Evolutionary conservation across 2,113 vertebrate genomes (phyloP).

Genomic region (Tragelaphus scriptus): DNA sequence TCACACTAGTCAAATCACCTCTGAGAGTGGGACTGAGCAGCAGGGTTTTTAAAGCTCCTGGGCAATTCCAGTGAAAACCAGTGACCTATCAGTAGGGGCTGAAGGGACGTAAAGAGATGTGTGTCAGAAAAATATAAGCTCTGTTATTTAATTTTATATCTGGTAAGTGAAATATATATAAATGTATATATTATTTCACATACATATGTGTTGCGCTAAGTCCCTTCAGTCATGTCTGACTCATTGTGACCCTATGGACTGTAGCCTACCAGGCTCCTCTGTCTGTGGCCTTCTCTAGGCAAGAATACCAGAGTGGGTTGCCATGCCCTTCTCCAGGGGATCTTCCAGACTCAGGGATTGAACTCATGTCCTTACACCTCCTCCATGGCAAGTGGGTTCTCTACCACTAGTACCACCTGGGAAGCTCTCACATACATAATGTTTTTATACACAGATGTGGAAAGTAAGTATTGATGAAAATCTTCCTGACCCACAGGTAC

Average conservation of each 20-base stretch:
- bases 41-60: background rate
- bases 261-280: background rate
- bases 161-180: background rate
- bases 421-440: background rate
- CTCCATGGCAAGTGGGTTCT: background rate
- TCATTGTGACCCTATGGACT: background rate
- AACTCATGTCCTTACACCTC: rapidly evolving
- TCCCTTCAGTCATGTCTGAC: background rate
- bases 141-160: background rate
- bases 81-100: background rate
- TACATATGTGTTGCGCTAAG: too few species aligned
- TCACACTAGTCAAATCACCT: background rate
- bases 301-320: background rate
- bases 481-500: background rate
- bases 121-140: background rate
- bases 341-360: background rate
- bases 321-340: background rate
- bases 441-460: background rate
- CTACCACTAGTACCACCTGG: background rate
- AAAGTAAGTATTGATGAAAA: background rate
- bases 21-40: background rate
- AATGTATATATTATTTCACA: too few species aligned
- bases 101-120: background rate
- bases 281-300: background rate
- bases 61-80: background rate